A percentile compares a stretch with the other conserved stretches of the same genome.
Conservation (phyloP, 2,113 vertebrate genomes). For the Polyodon spathula region DNA sequence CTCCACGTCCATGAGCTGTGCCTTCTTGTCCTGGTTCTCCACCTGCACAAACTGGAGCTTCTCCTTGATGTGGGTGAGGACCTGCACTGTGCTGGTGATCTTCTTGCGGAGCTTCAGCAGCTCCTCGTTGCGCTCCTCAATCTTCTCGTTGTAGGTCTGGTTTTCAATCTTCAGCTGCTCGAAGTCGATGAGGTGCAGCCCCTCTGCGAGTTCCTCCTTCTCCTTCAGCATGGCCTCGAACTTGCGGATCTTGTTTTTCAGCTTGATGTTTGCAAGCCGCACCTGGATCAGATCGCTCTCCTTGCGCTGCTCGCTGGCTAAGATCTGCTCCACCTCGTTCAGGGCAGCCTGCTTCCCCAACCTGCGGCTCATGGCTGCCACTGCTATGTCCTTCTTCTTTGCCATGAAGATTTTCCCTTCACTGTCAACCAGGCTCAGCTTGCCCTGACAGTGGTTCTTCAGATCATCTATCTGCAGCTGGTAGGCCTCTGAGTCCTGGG, state of each 20-base stretch:
- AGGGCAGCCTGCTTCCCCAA: constrained; percentile 33
- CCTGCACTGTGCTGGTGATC: constrained; percentile 42
- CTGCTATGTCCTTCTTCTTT: constrained; percentile 42
- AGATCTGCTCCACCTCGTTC: constrained; percentile 39
- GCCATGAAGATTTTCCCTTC: constrained; percentile 50
- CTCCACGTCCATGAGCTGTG: constrained; percentile 43
- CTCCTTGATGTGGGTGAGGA: constrained; percentile 65
- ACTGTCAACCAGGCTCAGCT: constrained; percentile 34
- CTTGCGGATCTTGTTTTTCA: constrained; percentile 44
- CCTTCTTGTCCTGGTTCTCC: constrained; percentile 40
- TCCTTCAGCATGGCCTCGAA: constrained; percentile 44
- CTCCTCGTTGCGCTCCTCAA: constrained; percentile 49
- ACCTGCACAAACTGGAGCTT: constrained; percentile 62
- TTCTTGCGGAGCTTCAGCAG: constrained; percentile 50
- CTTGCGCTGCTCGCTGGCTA: constrained; percentile 42
- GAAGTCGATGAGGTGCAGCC: constrained; percentile 48
- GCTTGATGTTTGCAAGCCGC: constrained; percentile 56
- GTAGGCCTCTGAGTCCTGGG: constrained; percentile 14
- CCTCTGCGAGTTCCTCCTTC: constrained; percentile 30
- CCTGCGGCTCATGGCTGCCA: constrained; percentile 34
- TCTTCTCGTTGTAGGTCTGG: constrained; percentile 48
- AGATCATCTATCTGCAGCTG: constrained; percentile 36
- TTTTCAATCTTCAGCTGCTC: constrained; percentile 63
- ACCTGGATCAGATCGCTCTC: constrained; percentile 40
- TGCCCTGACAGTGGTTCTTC: constrained; percentile 28